Percentiles rank a stretch among this genome's conserved stretches.
Evolutionary conservation across 2,888 invertebrate species (phyloP).

Genomic region (Vanessa cardui): DNA sequence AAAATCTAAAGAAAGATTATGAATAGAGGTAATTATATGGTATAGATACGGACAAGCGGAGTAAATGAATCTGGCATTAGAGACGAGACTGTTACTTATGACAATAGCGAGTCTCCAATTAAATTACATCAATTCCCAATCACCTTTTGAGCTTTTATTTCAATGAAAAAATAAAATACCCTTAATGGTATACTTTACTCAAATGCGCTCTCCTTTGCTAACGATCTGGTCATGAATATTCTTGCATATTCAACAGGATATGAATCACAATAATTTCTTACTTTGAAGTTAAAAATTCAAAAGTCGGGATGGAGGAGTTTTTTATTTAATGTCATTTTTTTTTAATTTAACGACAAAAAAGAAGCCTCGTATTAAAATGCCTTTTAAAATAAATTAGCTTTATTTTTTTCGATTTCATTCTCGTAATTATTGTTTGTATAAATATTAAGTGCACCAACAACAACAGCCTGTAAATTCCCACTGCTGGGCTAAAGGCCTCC

Average conservation of each 20-base stretch:
- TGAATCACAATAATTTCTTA: conserved; percentile 74
- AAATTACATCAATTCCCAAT: conserved; percentile 8
- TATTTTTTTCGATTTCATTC: background rate
- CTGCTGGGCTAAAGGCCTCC: no score
- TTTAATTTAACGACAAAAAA: conserved; percentile 6
- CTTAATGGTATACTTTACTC: conserved; percentile 57
- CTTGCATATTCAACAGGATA: conserved; percentile 75
- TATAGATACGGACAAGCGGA: background rate
- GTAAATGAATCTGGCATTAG: background rate
- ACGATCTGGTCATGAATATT: conserved; percentile 76
- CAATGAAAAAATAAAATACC: conserved; percentile 35
- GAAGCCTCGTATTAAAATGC: background rate
- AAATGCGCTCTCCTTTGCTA: conserved; percentile 63
- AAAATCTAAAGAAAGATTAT: background rate
- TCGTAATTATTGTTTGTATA: no score
- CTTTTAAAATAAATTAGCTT: background rate
- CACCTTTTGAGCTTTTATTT: conserved; percentile 21
- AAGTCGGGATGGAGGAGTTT: conserved; percentile 19
- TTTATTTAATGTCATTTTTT: conserved; percentile 21
- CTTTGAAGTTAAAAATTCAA: conserved; percentile 58
- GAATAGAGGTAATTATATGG: background rate
- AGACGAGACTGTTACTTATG: background rate
- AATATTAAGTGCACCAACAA: no score
- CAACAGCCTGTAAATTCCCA: no score
- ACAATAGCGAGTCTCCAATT: conserved; percentile 3